Percentiles rank a stretch among this genome's conserved stretches.
Conservation (phyloP, 1,140 invertebrate species). For the Bacillus rossius region DNA sequence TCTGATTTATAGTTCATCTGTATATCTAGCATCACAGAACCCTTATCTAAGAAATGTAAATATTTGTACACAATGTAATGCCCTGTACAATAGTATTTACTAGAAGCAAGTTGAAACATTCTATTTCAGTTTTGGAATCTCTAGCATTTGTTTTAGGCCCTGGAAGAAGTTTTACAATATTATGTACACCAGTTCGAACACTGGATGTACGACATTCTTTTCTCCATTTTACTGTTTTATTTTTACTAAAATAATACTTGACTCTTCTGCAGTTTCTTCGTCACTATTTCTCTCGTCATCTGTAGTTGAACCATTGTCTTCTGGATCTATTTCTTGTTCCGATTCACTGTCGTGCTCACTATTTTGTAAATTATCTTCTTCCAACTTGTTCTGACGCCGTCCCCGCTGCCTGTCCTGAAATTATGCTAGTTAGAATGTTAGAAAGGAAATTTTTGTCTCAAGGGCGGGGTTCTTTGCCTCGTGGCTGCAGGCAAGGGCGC, state of each 20-base stretch:
- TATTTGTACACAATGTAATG: slow-evolving; percentile 26
- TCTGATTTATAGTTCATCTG: slow-evolving; percentile 16
- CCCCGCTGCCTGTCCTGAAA: too few relatives aligned
- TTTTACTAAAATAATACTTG: slow-evolving; percentile 1
- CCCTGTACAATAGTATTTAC: slow-evolving; percentile 20
- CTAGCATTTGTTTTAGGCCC: slow-evolving; percentile 20
- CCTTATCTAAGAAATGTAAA: slow-evolving; percentile 21
- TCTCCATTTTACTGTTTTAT: not conserved
- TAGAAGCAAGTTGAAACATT: slow-evolving; percentile 26
- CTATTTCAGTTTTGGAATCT: slow-evolving; percentile 18
- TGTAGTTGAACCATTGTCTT: not conserved
- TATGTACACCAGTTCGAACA: not conserved
- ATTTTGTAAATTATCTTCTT: not conserved
- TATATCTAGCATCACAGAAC: slow-evolving; percentile 17
- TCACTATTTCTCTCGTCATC: too few relatives aligned
- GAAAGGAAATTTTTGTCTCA: too few relatives aligned
- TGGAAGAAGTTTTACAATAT: slow-evolving; percentile 14
- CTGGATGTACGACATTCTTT: not conserved
- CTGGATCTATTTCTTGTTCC: not conserved
- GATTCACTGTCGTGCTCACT: not conserved
- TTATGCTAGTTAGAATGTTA: too few relatives aligned
- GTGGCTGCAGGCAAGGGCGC: too few relatives aligned
- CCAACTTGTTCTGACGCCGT: not conserved
- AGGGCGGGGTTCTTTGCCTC: too few relatives aligned
- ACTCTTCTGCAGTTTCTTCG: not conserved